A percentile compares a stretch with the other conserved stretches of the same genome.
These are phyloP conservation scores for Danionella cerebrum DNA, from an alignment of 2,113 vertebrate genomes.

Conservation along the genomic window DNA sequence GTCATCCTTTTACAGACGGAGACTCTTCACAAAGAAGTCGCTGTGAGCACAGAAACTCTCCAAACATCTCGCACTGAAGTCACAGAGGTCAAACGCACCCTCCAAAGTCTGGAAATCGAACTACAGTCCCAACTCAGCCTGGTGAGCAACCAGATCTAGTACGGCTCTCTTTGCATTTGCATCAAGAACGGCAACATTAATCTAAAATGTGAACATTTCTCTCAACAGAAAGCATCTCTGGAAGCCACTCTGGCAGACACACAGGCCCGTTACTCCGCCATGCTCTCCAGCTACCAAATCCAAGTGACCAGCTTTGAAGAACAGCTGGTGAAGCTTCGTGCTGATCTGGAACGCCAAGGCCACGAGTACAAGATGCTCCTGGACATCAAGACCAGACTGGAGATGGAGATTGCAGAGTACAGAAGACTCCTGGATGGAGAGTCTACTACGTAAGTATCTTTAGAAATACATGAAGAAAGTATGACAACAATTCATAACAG, in stretches of 20 bases:
- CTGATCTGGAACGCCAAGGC: constrained; percentile 65
- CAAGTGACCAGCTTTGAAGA: constrained; percentile 69
- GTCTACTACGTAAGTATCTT: constrained; percentile 33
- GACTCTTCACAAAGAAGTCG: constrained; percentile 65
- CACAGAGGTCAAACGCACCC: constrained; percentile 65
- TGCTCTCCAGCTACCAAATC: constrained; percentile 63
- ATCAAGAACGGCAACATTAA: too few species aligned
- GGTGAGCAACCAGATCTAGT: constrained; percentile 53
- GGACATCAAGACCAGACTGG: constrained; percentile 73
- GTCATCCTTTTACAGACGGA: constrained; percentile 55
- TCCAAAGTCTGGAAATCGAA: constrained; percentile 77
- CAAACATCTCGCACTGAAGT: constrained; percentile 68
- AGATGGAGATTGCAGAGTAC: constrained; percentile 81
- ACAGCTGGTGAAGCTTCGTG: constrained; percentile 60
- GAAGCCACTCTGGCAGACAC: constrained; percentile 72
- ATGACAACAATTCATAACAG: too few species aligned
- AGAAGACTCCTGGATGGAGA: constrained; percentile 69
- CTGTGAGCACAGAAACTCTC: constrained; percentile 59
- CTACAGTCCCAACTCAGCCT: constrained; percentile 71
- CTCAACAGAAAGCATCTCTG: constrained; percentile 72
- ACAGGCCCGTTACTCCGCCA: constrained; percentile 59
- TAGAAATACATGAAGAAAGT: neutral
- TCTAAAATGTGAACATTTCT: neutral
- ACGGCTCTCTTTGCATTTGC: too few species aligned
- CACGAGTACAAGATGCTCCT: constrained; percentile 72